Base-by-base conservation (phyloP, 2,797 vertebrate genomes). In the Periophthalmus magnuspinnatus region DNA sequence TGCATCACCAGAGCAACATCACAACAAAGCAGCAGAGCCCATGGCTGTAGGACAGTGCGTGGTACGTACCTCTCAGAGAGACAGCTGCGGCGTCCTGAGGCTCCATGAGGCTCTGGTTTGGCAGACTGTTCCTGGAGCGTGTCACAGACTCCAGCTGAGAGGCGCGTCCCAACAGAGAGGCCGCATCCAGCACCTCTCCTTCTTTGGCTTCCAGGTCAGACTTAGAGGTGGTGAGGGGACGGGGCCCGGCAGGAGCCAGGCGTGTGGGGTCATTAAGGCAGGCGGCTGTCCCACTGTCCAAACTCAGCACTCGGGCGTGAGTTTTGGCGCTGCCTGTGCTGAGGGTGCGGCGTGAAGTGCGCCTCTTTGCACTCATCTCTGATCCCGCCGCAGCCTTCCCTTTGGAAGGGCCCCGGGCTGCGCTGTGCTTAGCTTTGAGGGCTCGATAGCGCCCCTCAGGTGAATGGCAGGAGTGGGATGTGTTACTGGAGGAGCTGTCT, bases 181-280 rank as follows among this genome's bases (percentile, higher is more conserved):
- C 95, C 47, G 97, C 96, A 75, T 99, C 98, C 89, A 99, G 94
- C 81, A 99, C 96, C 92, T 99, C 98, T 86, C 98, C 98, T 91
- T 99, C 98, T 95, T 99, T 99, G 94, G 97, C 97, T 94, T 99
- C 98, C 81, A 99, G 93, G 91, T 99, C 97, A 7, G 98, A 99
- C 86, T 99, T 99, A 83, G 98, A 99, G 89, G 97, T 98, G 88
- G 97, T 99, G 81, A 99, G 94, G 74, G 96, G 95, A 72, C 96
- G 95, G 47, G 94, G 92, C 72, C 92, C 95, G 47, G 94, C 90
- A 2, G 96, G 96, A 67, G 96, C 94, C 28, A 98, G 91, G 85
- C 94, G 94, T 73, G 91, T 91, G 75, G 95, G 91, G 80, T 97
- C 96, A 54, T 96, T 97, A 93, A 99, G 94, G 91, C 97, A 97